Percentiles rank a stretch among this genome's conserved stretches.
These are phyloP conservation scores for Brevimyrus niger DNA, from an alignment of 2,113 vertebrate species.

Conservation along the genomic window DNA sequence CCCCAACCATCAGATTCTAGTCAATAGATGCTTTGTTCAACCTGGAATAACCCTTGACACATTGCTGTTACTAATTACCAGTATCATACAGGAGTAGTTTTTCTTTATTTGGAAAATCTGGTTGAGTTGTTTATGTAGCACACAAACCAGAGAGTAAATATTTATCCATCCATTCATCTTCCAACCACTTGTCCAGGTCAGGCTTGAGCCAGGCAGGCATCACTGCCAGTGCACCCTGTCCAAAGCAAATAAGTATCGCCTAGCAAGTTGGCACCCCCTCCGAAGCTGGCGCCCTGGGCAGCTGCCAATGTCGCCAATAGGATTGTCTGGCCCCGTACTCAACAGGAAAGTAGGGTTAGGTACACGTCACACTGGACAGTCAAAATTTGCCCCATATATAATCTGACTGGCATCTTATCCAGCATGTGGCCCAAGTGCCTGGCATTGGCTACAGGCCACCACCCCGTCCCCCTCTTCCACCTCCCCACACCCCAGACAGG, in stretches of 20 bases:
- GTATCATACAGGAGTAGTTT: not conserved
- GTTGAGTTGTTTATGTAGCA: not conserved
- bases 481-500: not conserved
- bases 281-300: too few relatives aligned
- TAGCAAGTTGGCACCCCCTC: not conserved
- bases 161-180: not conserved
- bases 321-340: not conserved
- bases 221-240: not conserved
- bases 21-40: not conserved
- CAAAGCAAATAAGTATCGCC: too few relatives aligned
- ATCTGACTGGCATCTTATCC: not conserved
- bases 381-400: not conserved
- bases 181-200: not conserved
- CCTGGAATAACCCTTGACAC: not conserved
- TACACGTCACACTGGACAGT: not conserved
- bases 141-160: not conserved
- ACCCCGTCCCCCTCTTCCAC: too few relatives aligned
- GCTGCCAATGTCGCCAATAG: not conserved
- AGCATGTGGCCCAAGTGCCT: not conserved
- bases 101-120: not conserved
- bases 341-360: not conserved
- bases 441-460: not conserved
- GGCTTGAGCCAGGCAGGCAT: not conserved
- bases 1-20: not conserved
- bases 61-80: not conserved